A percentile compares a stretch with the other conserved stretches of the same genome.
Conservation (phyloP, 64 coral and sea anemone genomes). For the Platygyra sinensis region DNA sequence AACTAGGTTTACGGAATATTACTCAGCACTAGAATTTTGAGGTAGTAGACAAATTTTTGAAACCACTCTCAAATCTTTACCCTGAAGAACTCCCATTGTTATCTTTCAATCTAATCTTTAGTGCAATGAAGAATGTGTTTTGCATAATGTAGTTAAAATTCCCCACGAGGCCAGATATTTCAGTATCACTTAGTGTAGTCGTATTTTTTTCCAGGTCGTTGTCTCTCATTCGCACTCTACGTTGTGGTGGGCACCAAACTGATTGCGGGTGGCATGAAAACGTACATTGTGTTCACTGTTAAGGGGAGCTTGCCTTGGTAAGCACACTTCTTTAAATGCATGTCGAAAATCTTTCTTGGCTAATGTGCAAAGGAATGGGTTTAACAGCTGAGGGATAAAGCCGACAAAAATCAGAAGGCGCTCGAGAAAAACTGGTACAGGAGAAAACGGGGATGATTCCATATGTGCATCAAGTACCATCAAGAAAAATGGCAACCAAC, state of each 20-base stretch:
- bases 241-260: not conserved
- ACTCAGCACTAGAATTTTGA: too few species aligned
- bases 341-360: constrained; percentile 70
- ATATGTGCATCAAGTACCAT: constrained; percentile 39
- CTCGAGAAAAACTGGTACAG: not conserved
- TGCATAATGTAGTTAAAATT: too few species aligned
- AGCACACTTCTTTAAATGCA: constrained; percentile 14
- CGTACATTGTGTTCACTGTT: not conserved
- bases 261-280: not conserved
- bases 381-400: constrained; percentile 37
- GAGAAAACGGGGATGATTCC: constrained; percentile 22
- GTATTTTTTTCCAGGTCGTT: too few species aligned
- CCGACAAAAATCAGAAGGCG: constrained; percentile 37
- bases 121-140: too few species aligned
- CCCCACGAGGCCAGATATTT: too few species aligned
- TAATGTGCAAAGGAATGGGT: constrained; percentile 69
- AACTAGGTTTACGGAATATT: too few species aligned
- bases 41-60: too few species aligned
- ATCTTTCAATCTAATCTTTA: too few species aligned
- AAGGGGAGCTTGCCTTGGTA: not conserved
- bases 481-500: constrained; percentile 60
- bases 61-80: too few species aligned
- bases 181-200: too few species aligned
- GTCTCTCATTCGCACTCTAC: not conserved
- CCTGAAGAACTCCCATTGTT: too few species aligned